Evolutionary conservation across 2,888 invertebrate species (phyloP).

Genomic region (Didymodactylos carnosus): DNA sequence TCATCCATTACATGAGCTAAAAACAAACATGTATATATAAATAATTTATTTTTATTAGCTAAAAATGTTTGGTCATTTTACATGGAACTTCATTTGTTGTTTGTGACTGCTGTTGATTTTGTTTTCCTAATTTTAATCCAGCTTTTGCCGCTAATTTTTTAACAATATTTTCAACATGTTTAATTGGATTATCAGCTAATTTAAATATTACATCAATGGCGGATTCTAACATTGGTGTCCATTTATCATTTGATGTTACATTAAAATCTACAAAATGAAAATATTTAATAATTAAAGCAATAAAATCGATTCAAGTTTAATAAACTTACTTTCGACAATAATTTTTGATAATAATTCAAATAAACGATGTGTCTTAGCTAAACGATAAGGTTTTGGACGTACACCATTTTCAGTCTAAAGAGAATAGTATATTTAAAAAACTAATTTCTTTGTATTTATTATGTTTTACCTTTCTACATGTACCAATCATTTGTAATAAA

Average conservation of each 20-base stretch:
- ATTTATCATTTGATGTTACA: slow-evolving; percentile 22
- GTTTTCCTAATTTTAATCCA: not conserved
- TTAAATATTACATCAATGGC: slow-evolving; percentile 44
- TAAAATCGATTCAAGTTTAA: not conserved
- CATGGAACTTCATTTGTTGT: no score
- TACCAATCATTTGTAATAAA: not conserved
- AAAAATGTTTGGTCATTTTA: no score
- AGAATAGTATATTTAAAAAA: not conserved
- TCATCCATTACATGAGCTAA: no score
- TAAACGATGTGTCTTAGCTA: not conserved
- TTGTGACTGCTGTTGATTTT: no score
- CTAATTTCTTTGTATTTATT: not conserved
- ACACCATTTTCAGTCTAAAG: not conserved
- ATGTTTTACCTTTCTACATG: not conserved
- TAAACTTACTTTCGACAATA: not conserved
- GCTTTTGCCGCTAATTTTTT: slow-evolving; percentile 18
- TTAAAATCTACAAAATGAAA: not conserved
- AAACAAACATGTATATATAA: no score
- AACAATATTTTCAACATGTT: slow-evolving; percentile 28
- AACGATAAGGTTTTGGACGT: not conserved
- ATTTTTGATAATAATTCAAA: not conserved
- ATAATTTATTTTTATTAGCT: no score
- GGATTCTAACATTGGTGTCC: slow-evolving; percentile 42
- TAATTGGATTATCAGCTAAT: slow-evolving; percentile 44
- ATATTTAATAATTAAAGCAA: not conserved